Evolutionary conservation across 2,888 invertebrate species (phyloP).

Genomic region (Mimumesa dahlbomi): DNA sequence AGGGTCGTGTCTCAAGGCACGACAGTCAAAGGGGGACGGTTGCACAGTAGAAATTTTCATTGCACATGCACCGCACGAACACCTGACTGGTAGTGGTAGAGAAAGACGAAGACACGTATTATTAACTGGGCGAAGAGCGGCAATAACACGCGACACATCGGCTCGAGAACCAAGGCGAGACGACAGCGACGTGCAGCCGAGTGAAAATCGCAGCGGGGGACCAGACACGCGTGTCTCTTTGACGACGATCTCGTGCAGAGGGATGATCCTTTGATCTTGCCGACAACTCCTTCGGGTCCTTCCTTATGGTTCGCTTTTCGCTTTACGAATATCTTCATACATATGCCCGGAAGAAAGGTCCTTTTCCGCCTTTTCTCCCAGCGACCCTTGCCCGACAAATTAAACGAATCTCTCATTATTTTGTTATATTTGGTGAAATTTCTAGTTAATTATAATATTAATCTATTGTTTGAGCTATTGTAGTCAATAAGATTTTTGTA

Average conservation of each 20-base stretch:
- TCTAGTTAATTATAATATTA: no score
- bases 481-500: no score
- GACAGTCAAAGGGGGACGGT: slow-evolving; percentile 35
- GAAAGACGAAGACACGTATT: slow-evolving; percentile 46
- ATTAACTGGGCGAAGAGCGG: slow-evolving; percentile 51
- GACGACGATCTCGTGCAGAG: slow-evolving; percentile 65
- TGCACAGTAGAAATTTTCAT: slow-evolving; percentile 41
- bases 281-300: slow-evolving; percentile 58
- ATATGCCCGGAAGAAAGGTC: slow-evolving; percentile 1
- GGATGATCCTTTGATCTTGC: slow-evolving; percentile 73
- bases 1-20: slow-evolving; percentile 8
- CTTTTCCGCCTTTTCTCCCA: background rate
- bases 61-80: slow-evolving; percentile 12
- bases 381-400: background rate
- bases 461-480: no score
- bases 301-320: slow-evolving; percentile 47
- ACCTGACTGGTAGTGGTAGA: slow-evolving; percentile 10
- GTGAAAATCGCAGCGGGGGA: slow-evolving; percentile 61
- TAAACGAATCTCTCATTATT: slow-evolving; percentile 2
- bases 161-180: slow-evolving; percentile 48
- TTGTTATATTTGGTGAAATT: background rate
- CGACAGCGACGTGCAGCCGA: slow-evolving; percentile 50
- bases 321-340: slow-evolving; percentile 43
- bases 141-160: slow-evolving; percentile 50
- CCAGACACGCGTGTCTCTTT: slow-evolving; percentile 68